Evolutionary conservation across 2,888 invertebrate genomes (phyloP).

Genomic region (Eupithecia dodoneata): DNA sequence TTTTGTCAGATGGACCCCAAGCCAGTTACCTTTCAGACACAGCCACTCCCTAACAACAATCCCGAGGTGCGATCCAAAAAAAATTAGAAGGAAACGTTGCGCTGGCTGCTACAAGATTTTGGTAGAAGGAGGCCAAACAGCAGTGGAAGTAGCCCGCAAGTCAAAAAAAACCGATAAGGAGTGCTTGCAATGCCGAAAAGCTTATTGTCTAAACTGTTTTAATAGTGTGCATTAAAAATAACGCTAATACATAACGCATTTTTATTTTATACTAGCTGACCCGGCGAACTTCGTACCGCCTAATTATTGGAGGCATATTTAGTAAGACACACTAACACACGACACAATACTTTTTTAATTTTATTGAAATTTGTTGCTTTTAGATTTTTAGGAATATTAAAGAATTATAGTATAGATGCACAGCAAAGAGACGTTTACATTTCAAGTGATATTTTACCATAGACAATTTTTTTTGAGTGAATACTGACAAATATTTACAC

Average conservation of each 20-base stretch:
- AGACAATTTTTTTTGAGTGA: too few species aligned
- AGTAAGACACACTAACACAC: too few species aligned
- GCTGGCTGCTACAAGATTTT: conserved; percentile 12
- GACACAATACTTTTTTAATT: too few species aligned
- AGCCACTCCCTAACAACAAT: conserved; percentile 25
- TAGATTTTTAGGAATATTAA: too few species aligned
- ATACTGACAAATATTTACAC: too few species aligned
- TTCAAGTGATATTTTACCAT: too few species aligned
- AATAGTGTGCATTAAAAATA: conserved; percentile 6
- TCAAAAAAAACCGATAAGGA: conserved; percentile 10
- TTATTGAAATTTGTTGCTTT: too few species aligned
- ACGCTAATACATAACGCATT: neutral
- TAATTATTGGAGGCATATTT: too few species aligned
- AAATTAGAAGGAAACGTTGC: conserved; percentile 16
- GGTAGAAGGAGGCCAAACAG: conserved; percentile 23
- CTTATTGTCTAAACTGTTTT: conserved; percentile 15
- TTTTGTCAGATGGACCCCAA: too few species aligned
- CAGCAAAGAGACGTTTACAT: too few species aligned
- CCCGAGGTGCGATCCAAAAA: conserved; percentile 22
- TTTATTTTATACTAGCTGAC: neutral
- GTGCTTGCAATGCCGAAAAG: conserved; percentile 27
- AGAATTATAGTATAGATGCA: too few species aligned
- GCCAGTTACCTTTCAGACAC: conserved; percentile 14
- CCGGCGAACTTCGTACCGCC: too few species aligned
- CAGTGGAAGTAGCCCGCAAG: conserved; percentile 16